Evolutionary conservation across 2,113 vertebrate genomes (phyloP), one percentile per base, ranked within the genome.

Genomic region (Salvelinus alpinus): DNA sequence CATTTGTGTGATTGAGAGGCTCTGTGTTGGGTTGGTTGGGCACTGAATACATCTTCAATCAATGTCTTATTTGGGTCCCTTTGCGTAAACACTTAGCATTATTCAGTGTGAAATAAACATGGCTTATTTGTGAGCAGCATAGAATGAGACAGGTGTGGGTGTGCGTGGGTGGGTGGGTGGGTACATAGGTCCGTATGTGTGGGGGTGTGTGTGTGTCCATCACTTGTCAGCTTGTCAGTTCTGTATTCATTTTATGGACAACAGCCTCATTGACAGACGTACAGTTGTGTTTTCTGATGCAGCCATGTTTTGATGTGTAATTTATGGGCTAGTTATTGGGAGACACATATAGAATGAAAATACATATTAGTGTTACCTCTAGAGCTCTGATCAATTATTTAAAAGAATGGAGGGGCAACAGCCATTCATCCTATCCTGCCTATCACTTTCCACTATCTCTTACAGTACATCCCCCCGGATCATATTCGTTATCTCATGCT

Each of bases 51-150:
- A 86, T 88, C 88, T 88, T 89, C 82, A 87, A 86, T 91, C 89
- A 90, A 79, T 79, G 75, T 86, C 85, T 92, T 84, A 88, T 89
- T 90, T 87, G 75, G 72, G 85, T 83, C 84, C 87, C 84, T 83
- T 88, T 87, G 87, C 89, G 83, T 84, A 89, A 90, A 90, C 90
- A 85, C 88, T 88, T 80, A 84, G 87, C 82, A 82, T 80, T 86
- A 86, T 90, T 90, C 73, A 85, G 84, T 54, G 64, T 75, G 85
- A 69, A 88, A 88, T 82, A 79, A 87, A 84, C 81, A 80, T 73
- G 79, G 82, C 84, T 80, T 82, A 79, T 24, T 65, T 60, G 66
- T 70, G 29, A 74, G 16, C 24, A 54, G 5, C 72, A 67, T 51
- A 27, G 57, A 34, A 75, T 82, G 34, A 76, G 78, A 79, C 74